Conservation (phyloP, 2,113 vertebrate genomes). For the Pituophis catenifer region DNA sequence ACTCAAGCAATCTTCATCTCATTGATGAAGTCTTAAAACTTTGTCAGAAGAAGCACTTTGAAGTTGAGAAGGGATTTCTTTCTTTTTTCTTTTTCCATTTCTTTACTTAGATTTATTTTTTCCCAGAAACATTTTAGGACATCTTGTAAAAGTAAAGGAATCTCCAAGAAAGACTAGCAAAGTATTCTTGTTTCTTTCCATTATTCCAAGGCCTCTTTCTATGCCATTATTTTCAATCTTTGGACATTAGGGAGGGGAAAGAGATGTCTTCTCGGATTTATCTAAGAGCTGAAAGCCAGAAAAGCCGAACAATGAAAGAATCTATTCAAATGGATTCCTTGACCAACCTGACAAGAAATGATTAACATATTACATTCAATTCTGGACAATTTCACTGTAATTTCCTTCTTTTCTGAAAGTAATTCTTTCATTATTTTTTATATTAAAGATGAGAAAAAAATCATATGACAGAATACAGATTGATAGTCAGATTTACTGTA, state of each 20-base stretch:
- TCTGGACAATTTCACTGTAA: background rate
- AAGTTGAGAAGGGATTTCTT: background rate
- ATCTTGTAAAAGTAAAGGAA: background rate
- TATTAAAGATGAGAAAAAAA: background rate
- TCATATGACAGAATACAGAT: background rate
- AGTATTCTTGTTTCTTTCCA: background rate
- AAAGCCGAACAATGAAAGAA: background rate
- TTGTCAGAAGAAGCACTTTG: background rate
- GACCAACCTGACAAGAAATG: background rate
- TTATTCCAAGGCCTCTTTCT: background rate
- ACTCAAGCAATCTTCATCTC: slow-evolving; percentile 35
- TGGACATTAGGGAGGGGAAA: background rate
- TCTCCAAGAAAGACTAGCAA: background rate
- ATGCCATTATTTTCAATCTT: background rate
- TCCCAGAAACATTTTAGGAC: background rate
- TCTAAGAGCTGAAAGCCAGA: background rate
- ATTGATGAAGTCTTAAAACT: slow-evolving; percentile 23
- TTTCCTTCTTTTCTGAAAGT: background rate
- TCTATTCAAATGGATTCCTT: background rate
- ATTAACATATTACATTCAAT: background rate
- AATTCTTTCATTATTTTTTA: background rate
- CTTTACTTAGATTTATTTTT: background rate
- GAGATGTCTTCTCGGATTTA: background rate
- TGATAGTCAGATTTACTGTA: background rate
- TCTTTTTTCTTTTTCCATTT: background rate